Base-by-base conservation (phyloP, 2,888 invertebrate genomes). In the Dione vanillae region DNA sequence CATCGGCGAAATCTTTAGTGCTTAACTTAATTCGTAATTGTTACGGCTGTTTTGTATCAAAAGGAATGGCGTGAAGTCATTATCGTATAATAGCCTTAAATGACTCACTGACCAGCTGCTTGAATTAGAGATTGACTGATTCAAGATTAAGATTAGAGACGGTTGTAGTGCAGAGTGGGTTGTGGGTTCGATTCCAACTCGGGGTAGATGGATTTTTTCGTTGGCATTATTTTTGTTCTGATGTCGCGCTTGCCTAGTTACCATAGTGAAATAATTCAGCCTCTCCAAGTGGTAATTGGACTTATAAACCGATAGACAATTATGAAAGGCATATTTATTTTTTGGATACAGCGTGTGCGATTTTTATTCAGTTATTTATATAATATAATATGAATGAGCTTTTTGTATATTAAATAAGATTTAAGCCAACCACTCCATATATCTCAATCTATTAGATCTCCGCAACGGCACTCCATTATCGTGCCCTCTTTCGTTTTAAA, bases 401-500 rank as follows among this genome's bases (percentile, higher is more conserved):
- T 14, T 27, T 52, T 27, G 8, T 27, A 14, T 6, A 37, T 16
- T 0, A 54, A 54, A 54, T 35, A 35, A 3, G 54, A 54, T 35
- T 54, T 35, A 14, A 3, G n/a, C 35, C 35, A 14, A 35, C 35
- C 19, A 51, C 11, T 59, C 51, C 14, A 27, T 68, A 67, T 70
- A 58, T 70, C 61, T 70, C 45, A 67, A 72, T 67, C 5, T 72
- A 64, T 67, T 67, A 68, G 67, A 66, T 70, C 68, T 70, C 70
- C 65, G 58, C 66, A 74, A 68, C 70, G 71, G 65, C 62, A 67
- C 69, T 67, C 74, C 70, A 74, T 74, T 72, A 72, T 54, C 40
- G 64, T 72, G 67, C 70, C 77, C 76, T 71, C 74, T 73, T 75
- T 73, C 69, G 73, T 70, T 75, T 74, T 72, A 77, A 82, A 84